Evolutionary conservation across 2,888 invertebrate species (phyloP), one percentile per base, ranked within the genome.

Genomic region (Lamellibrachia satsuma): DNA sequence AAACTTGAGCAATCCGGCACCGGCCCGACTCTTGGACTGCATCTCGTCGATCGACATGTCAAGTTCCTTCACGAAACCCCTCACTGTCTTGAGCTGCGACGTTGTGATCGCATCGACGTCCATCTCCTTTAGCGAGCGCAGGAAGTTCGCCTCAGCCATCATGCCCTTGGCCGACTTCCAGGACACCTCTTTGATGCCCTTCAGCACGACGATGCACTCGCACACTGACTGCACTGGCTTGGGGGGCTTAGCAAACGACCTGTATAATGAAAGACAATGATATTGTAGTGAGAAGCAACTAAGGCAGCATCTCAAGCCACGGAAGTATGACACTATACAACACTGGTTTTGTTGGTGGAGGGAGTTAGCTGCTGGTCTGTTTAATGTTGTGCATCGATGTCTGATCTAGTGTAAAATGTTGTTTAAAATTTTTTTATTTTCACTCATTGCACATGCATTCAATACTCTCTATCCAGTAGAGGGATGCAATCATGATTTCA

Each of bases 161-260:
- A 99, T 98, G 2, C 97, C 98, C 96, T 98, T 98, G 0, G 98
- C 98, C 1, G 98, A 97, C 96, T 98, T 98, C 99, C 99, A 99
- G 91, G 97, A 98, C 3, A 98, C 97, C 94, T 99, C 99, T 95
- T 98, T 98, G 91, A 98, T 97, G 90, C 98, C 98, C 94, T 98
- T 97, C 93, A 99, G 97, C 92, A 99, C 98, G 0, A 98, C 98
- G 51, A 99, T 98, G 95, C 98, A 98, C 96, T 99, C 99, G 96
- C 98, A 98, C 0, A 99, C 98, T 0, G 98, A 96, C 97, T 98
- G 98, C 52, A 99, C 98, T 22, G 98, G 98, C 94, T 98, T 98
- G 0, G 98, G 98, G 0, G 99, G 99, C 0, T 98, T 98, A 9
- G 98, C 98, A 95, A 99, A 98, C 0, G 98, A 98, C 95, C 98